Evolutionary conservation across 2,797 vertebrate genomes (phyloP), one percentile per base, ranked within the genome.

Genomic region (Eupleurogrammus muticus): DNA sequence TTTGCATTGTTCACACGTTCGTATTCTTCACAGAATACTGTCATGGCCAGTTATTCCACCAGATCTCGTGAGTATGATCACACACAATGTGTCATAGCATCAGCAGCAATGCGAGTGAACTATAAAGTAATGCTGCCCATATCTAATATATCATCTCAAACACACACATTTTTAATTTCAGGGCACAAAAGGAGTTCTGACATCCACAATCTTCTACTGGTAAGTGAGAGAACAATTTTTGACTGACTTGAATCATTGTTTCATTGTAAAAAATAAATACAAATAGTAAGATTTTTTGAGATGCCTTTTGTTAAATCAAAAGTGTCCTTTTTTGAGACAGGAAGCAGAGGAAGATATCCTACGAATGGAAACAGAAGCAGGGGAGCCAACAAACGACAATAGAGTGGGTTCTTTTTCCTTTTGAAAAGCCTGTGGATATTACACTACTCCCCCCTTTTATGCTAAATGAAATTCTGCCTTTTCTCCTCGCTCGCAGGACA

Each of bases 191-290:
- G 87, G 35, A 0, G 0, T 10, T 1, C 0, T 20, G 0, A 69
- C 2, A 86, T 88, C 35, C 0, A 0, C 0, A 0, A 0, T 0
- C 49, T 86, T 52, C 75, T 91, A 1, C 0, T 0, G 75, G 91
- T 92, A 66, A 87, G 87, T 92, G 68, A 87, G 87, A 47, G 20
- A 73, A 46, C 34, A 1, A 47, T 66, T 49, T 68, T 63, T 54
- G 17, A 54, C 16, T n/a, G 28, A 28, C 3, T 6, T 3, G 6
- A 28, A 28, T 28, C 6, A 28, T 3, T 28, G 3, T 3, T 3
- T 28, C 6, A 28, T 3, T 28, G 3, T 3, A 28, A 28, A 3
- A 28, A 28, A 28, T 28, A 28, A 28, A 28, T 6, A 28, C 3
- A 28, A 28, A 28, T n/a, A n/a, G n/a, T n/a, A n/a, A n/a, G n/a